These are phyloP conservation scores for Caenorhabditis sp. DNA, from an alignment of 2,888 invertebrate species.

Conservation along the genomic window DNA sequence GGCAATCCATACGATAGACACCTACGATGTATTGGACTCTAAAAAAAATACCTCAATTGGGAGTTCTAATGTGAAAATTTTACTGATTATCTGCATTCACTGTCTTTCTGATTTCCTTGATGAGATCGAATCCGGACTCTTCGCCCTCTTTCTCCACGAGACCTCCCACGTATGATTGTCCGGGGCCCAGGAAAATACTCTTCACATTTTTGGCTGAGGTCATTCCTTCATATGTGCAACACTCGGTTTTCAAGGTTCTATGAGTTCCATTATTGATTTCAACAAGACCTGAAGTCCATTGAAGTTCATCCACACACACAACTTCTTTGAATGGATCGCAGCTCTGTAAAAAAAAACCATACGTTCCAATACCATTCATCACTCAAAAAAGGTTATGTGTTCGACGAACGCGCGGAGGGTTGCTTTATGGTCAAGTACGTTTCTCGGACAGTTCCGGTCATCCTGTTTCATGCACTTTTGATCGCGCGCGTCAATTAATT, in stretches of 20 bases:
- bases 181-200: slow-evolving; percentile 75
- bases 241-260: slow-evolving; percentile 78
- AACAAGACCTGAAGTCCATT: slow-evolving; percentile 80
- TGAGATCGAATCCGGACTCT: slow-evolving; percentile 77
- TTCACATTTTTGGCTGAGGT: slow-evolving; percentile 69
- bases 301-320: slow-evolving; percentile 74
- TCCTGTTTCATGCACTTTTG: slow-evolving; percentile 54
- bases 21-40: slow-evolving; percentile 78
- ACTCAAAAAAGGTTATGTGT: slow-evolving; percentile 25
- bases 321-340: slow-evolving; percentile 71
- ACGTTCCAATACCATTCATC: slow-evolving; percentile 41
- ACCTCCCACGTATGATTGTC: slow-evolving; percentile 75
- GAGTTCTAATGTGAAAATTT: neutral
- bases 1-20: slow-evolving; percentile 74
- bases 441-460: slow-evolving; percentile 36
- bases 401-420: neutral
- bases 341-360: slow-evolving; percentile 52
- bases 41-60: slow-evolving; percentile 28
- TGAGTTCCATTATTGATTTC: slow-evolving; percentile 81
- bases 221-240: slow-evolving; percentile 77
- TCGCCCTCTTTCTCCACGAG: slow-evolving; percentile 65
- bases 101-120: slow-evolving; percentile 81
- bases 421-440: slow-evolving; percentile 44
- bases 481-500: slow-evolving; percentile 43
- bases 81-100: slow-evolving; percentile 74